Evolutionary conservation across 2,113 vertebrate genomes (phyloP), one percentile per base, ranked within the genome.

Genomic region (Triplophysa siluroides): DNA sequence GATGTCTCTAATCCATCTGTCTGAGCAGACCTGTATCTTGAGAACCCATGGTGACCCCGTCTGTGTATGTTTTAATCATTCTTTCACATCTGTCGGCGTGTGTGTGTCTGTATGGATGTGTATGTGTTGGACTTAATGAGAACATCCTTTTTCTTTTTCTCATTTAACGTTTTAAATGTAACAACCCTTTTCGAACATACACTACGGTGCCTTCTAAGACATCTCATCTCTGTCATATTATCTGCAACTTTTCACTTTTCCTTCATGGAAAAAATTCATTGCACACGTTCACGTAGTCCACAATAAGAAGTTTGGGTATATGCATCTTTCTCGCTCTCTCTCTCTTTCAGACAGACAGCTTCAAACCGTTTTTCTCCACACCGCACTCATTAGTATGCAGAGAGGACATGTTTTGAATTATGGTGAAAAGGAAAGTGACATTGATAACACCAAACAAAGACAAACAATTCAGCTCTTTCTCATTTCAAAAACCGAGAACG

Each of bases 381-480:
- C 61, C 13, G 58, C 56, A 70, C 29, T 80, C 79, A 84, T 90
- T 85, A 82, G 78, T 81, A 90, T 87, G 87, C 83, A 77, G 64
- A 70, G 54, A 69, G 63, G 83, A 76, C 80, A 68, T 26, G 63
- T 81, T 10, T 56, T 83, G 70, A 87, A 84, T 78, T 85, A 86
- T 84, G 81, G 78, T 78, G 85, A 78, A 82, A 80, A 52, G 81
- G 77, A 80, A 52, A 71, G 62, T 87, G 83, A 66, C 73, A 86
- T 83, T 89, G 88, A 90, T 91, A 90, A 88, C 80, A 79, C 83
- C 78, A 86, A 88, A 85, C 80, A 90, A 89, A 80, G 77, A 83
- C 77, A 86, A 87, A 85, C 80, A 84, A 86, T 89, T 85, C 80
- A 84, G 85, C 38, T 41, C 85, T 85, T 79, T 83, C 61, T 83